Evolutionary conservation across 2,888 invertebrate genomes (phyloP), one percentile per base, ranked within the genome.

Genomic region (Mayetiola destructor): DNA sequence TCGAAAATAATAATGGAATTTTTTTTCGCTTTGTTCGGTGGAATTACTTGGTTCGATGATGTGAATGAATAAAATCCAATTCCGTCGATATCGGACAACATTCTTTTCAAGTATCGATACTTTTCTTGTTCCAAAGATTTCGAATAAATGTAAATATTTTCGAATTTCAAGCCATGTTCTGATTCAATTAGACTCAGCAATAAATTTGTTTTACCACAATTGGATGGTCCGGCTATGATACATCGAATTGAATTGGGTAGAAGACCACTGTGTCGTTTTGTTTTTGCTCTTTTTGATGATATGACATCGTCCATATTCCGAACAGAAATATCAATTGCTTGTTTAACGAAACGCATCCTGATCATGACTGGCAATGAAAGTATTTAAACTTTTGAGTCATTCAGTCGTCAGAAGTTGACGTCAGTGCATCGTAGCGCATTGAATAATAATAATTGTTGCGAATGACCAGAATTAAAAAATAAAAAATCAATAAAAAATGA

Each of bases 151-250:
- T 68, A 71, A 37, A 71, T 59, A 62, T 70, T 70, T 63, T 66
- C 60, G 62, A 69, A 71, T 60, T 62, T 59, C 35, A 69, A 57
- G 4, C 68, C 68, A 60, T 69, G 67, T 12, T 63, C 61, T 60
- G 65, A 61, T 30, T 62, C 59, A 27, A 69, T 59, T 56, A 70
- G 61, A 57, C 63, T 61, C 3, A 69, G 48, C 57, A 69, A 61
- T 9, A 66, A 60, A 59, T 69, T 69, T 6, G 68, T 68, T 62
- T 71, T 70, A 1, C 69, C 68, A 60, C 65, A 68, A 57, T 65
- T 66, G 14, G 65, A 66, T 48, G 67, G 66, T 14, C 69, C 68
- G 6, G 64, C 61, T 58, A 70, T 63, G 16, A 69, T 52, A 6
- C 59, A 60, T 2, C 65, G 57, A 36, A 64, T 62, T 37, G 58